A percentile compares a stretch with the other conserved stretches of the same genome.
Evolutionary conservation across 2,888 invertebrate genomes (phyloP).

Genomic region (Resseliella maxima): DNA sequence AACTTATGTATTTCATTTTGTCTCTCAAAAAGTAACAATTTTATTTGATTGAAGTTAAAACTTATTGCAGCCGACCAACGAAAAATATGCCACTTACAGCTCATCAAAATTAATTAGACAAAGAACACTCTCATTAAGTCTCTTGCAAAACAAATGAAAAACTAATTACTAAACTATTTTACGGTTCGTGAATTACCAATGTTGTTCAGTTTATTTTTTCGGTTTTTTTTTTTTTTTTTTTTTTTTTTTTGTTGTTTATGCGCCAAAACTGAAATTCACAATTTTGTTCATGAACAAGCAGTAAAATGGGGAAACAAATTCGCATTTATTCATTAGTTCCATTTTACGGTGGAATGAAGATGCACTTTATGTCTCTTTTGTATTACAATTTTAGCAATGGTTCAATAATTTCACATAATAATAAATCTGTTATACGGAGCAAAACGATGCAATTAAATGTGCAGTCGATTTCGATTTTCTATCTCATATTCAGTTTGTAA

Average conservation of each 20-base stretch:
- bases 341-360: constrained; percentile 15
- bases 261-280: neutral
- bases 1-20: neutral
- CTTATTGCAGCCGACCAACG: neutral
- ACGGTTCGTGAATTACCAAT: neutral
- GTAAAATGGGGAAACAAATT: neutral
- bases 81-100: neutral
- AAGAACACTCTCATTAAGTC: neutral
- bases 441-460: constrained; percentile 37
- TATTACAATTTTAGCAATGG: neutral
- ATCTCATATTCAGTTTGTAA: neutral
- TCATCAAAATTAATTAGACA: neutral
- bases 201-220: too few species aligned
- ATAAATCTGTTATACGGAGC: constrained; percentile 6
- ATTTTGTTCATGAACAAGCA: too few species aligned
- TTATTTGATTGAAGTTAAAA: neutral
- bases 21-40: neutral
- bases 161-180: constrained; percentile 4
- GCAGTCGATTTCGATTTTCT: neutral
- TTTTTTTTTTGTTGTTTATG: too few species aligned
- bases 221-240: too few species aligned
- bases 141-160: neutral
- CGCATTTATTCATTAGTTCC: constrained; percentile 31
- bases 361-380: neutral
- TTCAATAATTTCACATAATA: constrained; percentile 12